Percentiles rank a stretch among this genome's conserved stretches.
phyloP scores from a whole-genome alignment of 2,113 vertebrate genomes.

The Hepsetus odoe region DNA sequence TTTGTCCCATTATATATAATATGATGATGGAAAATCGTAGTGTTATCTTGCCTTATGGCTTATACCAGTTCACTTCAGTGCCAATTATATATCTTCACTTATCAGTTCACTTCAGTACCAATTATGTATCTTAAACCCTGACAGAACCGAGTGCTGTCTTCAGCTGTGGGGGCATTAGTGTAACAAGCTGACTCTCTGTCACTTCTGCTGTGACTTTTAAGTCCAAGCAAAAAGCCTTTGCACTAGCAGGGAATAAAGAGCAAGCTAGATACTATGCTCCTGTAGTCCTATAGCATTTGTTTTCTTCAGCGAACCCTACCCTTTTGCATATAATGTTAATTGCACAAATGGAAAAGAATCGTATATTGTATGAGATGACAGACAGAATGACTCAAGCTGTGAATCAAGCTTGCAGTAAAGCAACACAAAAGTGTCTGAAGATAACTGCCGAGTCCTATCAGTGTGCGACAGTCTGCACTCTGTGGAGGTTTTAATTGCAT shows the following conservation, averaged over 20 bases:
- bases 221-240: constrained; percentile 17
- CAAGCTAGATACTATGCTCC: neutral
- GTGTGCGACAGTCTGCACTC: constrained; percentile 61
- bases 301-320: neutral
- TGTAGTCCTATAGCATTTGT: neutral
- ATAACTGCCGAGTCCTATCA: constrained; percentile 48
- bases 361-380: constrained; percentile 42
- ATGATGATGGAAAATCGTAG: neutral
- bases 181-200: constrained; percentile 21
- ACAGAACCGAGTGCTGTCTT: constrained; percentile 31
- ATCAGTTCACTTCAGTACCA: constrained; percentile 29
- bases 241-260: neutral
- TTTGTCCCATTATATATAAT: neutral
- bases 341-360: neutral
- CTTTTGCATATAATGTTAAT: neutral
- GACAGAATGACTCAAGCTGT: constrained; percentile 58
- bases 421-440: constrained; percentile 7
- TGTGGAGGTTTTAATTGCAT: constrained; percentile 72
- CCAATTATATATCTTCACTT: constrained; percentile 22
- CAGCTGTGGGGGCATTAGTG: neutral
- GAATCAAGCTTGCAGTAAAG: constrained; percentile 55
- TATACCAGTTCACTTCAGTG: constrained; percentile 22
- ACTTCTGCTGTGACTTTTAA: constrained; percentile 13
- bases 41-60: constrained; percentile 13
- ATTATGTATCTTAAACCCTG: constrained; percentile 30